Percentiles rank a stretch among this genome's conserved stretches.
Conservation (phyloP, 2,888 invertebrate species). For the Tenodera sinensis region DNA sequence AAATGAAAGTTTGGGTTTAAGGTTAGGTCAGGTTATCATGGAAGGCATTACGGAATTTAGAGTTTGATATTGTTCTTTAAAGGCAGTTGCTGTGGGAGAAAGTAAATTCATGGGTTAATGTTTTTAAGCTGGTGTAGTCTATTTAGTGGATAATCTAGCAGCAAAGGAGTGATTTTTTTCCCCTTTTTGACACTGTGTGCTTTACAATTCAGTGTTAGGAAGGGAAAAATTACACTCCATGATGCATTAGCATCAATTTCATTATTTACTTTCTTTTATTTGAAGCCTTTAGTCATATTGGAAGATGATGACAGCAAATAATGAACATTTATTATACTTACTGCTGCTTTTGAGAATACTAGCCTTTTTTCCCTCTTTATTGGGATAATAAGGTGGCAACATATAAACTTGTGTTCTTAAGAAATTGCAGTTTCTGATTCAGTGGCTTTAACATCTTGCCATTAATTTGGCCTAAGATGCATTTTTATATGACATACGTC, state of each 20-base stretch:
- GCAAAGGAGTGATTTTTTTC: neutral
- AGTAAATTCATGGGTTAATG: neutral
- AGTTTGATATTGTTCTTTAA: neutral
- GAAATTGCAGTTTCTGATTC: too few relatives aligned
- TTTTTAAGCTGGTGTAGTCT: too few relatives aligned
- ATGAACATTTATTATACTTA: neutral
- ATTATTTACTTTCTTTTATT: neutral
- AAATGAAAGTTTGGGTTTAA: neutral
- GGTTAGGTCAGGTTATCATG: constrained; percentile 6
- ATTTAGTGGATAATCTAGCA: neutral
- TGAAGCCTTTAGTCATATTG: neutral
- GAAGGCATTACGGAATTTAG: neutral
- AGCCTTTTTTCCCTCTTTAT: too few relatives aligned
- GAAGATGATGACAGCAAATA: neutral
- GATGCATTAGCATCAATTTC: neutral
- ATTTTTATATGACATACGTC: too few relatives aligned
- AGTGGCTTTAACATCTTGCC: too few relatives aligned
- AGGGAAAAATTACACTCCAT: neutral
- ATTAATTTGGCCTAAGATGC: too few relatives aligned
- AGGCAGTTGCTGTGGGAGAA: neutral
- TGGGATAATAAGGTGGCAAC: too few relatives aligned
- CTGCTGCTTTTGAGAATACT: too few relatives aligned
- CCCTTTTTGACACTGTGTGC: neutral
- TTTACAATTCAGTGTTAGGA: neutral
- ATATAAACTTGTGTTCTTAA: too few relatives aligned